Percentiles rank a stretch among this genome's conserved stretches.
phyloP scores from a whole-genome alignment of 2,888 invertebrate species.

The Rhopalosiphum nymphaeae region DNA sequence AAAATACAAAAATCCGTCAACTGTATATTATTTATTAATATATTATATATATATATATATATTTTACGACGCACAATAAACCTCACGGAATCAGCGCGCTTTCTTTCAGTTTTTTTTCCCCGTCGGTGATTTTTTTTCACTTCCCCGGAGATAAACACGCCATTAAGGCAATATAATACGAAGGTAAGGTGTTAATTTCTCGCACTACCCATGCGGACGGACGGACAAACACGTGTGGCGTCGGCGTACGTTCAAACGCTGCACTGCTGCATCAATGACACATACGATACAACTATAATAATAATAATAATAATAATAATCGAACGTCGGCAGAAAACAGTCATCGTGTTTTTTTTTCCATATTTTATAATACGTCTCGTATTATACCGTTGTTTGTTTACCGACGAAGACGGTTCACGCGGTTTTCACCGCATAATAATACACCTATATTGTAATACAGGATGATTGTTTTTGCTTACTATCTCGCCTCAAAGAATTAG shows the following conservation, averaged over 20 bases:
- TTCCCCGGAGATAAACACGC: neutral
- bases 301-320: neutral
- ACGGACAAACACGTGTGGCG: neutral
- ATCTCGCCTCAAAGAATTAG: neutral
- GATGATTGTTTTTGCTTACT: neutral
- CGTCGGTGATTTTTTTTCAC: neutral
- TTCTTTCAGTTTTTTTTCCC: neutral
- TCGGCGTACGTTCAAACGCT: slow-evolving; percentile 27
- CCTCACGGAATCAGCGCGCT: neutral
- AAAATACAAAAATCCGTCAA: neutral
- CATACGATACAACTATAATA: neutral
- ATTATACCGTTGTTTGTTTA: neutral
- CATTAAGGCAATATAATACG: neutral
- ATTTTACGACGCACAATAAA: neutral
- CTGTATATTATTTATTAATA: neutral
- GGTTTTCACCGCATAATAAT: neutral
- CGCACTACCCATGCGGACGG: neutral
- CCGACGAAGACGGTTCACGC: slow-evolving; percentile 21
- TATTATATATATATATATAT: too few relatives aligned
- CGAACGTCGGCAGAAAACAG: neutral
- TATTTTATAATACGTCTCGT: neutral
- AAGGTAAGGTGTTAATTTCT: slow-evolving; percentile 43
- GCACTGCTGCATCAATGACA: neutral
- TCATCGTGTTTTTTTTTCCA: neutral
- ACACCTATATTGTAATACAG: neutral